Evolutionary conservation across 1,140 invertebrate genomes (phyloP), one percentile per base, ranked within the genome.

Genomic region (Leptinotarsa lineolata): DNA sequence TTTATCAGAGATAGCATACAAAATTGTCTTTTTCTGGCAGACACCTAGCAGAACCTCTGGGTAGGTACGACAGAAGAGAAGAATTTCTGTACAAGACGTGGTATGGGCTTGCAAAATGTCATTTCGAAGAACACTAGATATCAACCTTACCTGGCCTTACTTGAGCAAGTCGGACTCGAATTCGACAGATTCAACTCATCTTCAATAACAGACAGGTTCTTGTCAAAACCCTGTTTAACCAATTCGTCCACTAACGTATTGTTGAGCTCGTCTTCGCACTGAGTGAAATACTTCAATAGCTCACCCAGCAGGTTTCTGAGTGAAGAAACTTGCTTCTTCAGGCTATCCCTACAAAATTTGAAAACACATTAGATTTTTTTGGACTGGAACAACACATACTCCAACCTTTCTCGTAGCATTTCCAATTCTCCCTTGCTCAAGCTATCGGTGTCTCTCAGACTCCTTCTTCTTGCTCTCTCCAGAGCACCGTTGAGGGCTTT

Each of bases 201-300:
- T 60, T 82, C 79, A n/a, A 79, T 61, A 65, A 79, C 72, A 46
- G 75, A 78, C 45, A 77, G 12, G 54, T 77, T 79, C 79, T 82
- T 72, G 61, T 77, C 71, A 72, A 79, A 76, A 81, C 81, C 76
- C 77, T 85, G 81, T 30, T 86, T 89, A 16, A 89, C 76, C 68
- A 93, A 86, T 79, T 92, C 89, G 46, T 88, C 89, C 0, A 92
- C 88, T 18, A 94, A 82, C 1, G 91, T 92, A 66, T 88, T 90
- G 82, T 93, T 94, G 6, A 93, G 82, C 84, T 93, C 92, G 80
- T 93, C 91, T 84, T 94, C 93, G 71, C 92, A 93, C 68, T 88
- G 86, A 3, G 87, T 87, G 78, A 92, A 91, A 83, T 93, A 93
- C 74, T 89, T 89, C 39, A 91, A 86, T 76, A 94, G 84, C 77